A percentile compares a stretch with the other conserved stretches of the same genome.
phyloP scores from a whole-genome alignment of 2,113 vertebrate genomes.

The Sander vitreus region DNA sequence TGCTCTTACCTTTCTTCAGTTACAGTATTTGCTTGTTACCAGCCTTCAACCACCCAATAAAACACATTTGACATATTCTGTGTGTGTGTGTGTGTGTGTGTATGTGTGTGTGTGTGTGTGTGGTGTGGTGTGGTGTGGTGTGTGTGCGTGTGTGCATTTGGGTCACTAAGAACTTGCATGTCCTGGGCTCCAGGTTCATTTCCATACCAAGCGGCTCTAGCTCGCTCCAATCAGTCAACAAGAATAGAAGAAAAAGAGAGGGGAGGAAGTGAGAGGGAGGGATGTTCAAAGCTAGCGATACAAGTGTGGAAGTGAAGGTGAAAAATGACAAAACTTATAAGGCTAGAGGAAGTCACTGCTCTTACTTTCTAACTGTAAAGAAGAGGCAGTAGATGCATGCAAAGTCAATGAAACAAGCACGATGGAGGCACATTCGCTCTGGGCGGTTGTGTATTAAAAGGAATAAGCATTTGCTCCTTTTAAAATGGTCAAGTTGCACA shows the following conservation, averaged over 20 bases:
- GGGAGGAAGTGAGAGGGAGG: background rate
- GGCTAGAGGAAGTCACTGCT: background rate
- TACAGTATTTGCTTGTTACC: conserved; percentile 47
- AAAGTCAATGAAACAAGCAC: conserved; percentile 25
- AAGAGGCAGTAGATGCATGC: background rate
- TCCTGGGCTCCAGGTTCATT: conserved; percentile 60
- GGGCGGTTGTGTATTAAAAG: background rate
- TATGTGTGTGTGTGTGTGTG: conserved; percentile 13
- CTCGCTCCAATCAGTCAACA: conserved; percentile 63
- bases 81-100: conserved; percentile 2
- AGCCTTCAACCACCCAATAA: conserved; percentile 56
- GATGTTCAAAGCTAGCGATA: conserved; percentile 6
- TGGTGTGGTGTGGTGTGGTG: conserved; percentile 26
- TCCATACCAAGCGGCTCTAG: conserved; percentile 62
- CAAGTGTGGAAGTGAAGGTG: conserved; percentile 17
- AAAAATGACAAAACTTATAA: conserved; percentile 30
- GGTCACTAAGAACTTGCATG: conserved; percentile 61
- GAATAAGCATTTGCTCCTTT: conserved; percentile 5
- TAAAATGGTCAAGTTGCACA: conserved; percentile 12
- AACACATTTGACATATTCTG: conserved; percentile 46
- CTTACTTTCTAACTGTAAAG: conserved; percentile 5
- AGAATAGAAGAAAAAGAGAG: background rate
- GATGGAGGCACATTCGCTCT: background rate
- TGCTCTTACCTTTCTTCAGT: background rate
- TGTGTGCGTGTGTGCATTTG: conserved; percentile 48